Conservation (phyloP, 2,888 invertebrate species). For the Rhimphoctona megacephalus region DNA sequence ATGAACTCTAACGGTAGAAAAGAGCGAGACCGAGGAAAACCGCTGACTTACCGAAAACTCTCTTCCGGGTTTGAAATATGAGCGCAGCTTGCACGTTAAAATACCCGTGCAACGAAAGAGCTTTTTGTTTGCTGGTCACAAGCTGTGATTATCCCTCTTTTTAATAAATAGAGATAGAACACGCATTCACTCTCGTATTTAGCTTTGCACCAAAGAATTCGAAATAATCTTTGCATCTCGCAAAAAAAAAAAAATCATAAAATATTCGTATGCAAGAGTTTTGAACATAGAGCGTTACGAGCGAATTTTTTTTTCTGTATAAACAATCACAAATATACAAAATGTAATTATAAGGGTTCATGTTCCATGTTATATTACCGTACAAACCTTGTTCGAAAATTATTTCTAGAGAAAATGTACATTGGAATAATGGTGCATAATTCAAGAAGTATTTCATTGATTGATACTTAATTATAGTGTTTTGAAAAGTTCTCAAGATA, state of each 20-base stretch:
- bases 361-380: no score
- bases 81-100: constrained; percentile 53
- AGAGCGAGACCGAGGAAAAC: constrained; percentile 55
- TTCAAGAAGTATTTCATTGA: no score
- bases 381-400: no score
- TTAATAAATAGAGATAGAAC: constrained; percentile 63
- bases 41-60: constrained; percentile 68
- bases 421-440: no score
- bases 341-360: neutral
- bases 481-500: no score
- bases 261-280: neutral
- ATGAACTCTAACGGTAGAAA: constrained; percentile 48
- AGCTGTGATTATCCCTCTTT: constrained; percentile 44
- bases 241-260: neutral
- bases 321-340: neutral
- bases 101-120: constrained; percentile 30
- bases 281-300: neutral
- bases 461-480: no score
- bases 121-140: constrained; percentile 52
- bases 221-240: neutral
- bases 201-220: neutral
- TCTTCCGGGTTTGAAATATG: constrained; percentile 63
- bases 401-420: no score
- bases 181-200: constrained; percentile 27
- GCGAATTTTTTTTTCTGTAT: neutral